These are phyloP conservation scores for Hydrophis major DNA, from an alignment of 2,797 vertebrate genomes.

Conservation along the genomic window DNA sequence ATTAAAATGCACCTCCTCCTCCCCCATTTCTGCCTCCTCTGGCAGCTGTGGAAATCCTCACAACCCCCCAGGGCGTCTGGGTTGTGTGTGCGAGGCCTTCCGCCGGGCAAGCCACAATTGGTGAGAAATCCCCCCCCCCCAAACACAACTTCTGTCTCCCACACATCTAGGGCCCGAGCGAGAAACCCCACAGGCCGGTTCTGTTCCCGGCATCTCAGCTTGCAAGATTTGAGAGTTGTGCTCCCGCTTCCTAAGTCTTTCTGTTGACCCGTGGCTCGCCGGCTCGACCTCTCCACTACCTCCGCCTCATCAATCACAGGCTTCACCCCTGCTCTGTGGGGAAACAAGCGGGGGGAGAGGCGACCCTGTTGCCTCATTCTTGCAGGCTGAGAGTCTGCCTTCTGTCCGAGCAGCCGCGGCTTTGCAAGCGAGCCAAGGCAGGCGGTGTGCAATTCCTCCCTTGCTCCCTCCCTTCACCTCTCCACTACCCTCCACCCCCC, in stretches of 20 bases:
- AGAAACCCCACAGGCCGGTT: background rate
- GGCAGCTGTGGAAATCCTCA: background rate
- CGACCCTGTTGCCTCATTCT: background rate
- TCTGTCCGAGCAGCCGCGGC: background rate
- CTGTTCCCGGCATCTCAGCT: background rate
- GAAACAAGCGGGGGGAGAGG: background rate
- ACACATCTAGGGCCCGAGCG: background rate
- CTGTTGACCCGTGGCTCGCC: constrained; percentile 21
- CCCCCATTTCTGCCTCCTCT: fast-evolving
- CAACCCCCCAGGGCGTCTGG: background rate
- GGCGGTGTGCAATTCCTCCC: background rate
- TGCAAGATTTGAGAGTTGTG: background rate
- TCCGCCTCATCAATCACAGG: constrained; percentile 32
- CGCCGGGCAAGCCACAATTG: background rate
- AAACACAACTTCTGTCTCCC: background rate
- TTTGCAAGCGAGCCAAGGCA: background rate
- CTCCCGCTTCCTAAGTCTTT: constrained; percentile 12
- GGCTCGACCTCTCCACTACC: constrained; percentile 24
- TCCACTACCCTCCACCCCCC: background rate
- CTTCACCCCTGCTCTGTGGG: background rate
- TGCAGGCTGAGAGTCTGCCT: too few relatives aligned
- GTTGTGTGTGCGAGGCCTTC: background rate
- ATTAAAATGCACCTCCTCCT: background rate
- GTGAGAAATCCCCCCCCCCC: background rate
- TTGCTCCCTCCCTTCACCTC: background rate